Evolutionary conservation across 2,797 vertebrate species (phyloP).

Genomic region (Philypnodon macrostomus): DNA sequence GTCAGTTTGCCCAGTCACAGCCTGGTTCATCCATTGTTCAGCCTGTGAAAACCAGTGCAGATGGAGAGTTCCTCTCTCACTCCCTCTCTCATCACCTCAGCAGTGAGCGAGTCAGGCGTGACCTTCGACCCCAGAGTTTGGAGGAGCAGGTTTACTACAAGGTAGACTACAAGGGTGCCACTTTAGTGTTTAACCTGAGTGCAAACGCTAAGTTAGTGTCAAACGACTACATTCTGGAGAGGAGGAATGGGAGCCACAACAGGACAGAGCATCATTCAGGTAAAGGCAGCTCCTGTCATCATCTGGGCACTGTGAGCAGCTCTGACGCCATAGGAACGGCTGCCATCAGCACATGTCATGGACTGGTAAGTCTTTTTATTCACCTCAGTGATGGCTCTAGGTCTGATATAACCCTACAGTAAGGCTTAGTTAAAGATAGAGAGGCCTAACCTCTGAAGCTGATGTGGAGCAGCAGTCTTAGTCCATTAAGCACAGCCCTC

Average conservation of each 20-base stretch:
- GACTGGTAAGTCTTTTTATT: constrained; percentile 83
- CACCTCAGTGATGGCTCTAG: constrained; percentile 1
- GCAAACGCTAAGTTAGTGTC: constrained; percentile 80
- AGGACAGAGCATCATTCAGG: constrained; percentile 50
- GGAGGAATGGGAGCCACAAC: constrained; percentile 73
- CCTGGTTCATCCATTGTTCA: constrained; percentile 80
- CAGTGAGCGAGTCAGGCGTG: constrained; percentile 72
- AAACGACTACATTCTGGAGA: constrained; percentile 84
- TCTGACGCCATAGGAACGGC: constrained; percentile 69
- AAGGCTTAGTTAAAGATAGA: constrained; percentile 3
- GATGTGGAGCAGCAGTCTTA: constrained; percentile 29
- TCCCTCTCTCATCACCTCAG: constrained; percentile 72
- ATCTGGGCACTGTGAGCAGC: constrained; percentile 79
- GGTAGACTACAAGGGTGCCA: constrained; percentile 73
- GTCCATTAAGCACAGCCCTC: constrained; percentile 36
- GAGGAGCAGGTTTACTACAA: constrained; percentile 81
- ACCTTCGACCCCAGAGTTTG: constrained; percentile 36
- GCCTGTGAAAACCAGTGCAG: constrained; percentile 80
- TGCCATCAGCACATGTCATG: constrained; percentile 87
- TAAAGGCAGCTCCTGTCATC: constrained; percentile 79
- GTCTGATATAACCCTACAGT: background rate
- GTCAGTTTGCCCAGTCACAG: no score
- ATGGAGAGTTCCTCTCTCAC: constrained; percentile 85
- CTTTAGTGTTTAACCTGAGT: constrained; percentile 86
- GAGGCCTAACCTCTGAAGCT: constrained; percentile 20